These are phyloP conservation scores for Salvator merianae DNA, from an alignment of 2,113 vertebrate species.

Conservation along the genomic window DNA sequence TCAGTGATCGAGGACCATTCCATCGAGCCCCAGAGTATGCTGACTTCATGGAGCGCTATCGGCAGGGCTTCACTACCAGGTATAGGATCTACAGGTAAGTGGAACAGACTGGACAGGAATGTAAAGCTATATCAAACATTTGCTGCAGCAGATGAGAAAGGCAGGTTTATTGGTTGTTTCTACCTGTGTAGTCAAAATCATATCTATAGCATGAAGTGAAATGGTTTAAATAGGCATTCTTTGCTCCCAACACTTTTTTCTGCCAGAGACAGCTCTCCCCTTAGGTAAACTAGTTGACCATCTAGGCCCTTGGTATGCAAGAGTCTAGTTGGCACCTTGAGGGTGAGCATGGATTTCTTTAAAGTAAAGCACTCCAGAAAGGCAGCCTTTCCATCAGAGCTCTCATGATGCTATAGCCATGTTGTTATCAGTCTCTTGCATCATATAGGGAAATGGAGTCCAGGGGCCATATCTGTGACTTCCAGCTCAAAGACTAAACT, in stretches of 20 bases:
- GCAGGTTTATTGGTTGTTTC: background rate
- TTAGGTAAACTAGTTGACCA: too few species aligned
- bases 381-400: too few species aligned
- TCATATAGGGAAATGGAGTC: too few species aligned
- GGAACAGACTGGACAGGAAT: slow-evolving; percentile 11
- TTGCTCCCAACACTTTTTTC: background rate
- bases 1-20: slow-evolving; percentile 95
- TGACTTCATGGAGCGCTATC: slow-evolving; percentile 93
- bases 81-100: slow-evolving; percentile 97
- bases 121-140: accelerated
- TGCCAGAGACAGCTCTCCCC: too few species aligned
- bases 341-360: too few species aligned
- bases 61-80: slow-evolving; percentile 96
- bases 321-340: too few species aligned
- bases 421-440: too few species aligned
- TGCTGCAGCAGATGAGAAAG: background rate
- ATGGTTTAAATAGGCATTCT: background rate
- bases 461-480: too few species aligned
- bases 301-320: too few species aligned
- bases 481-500: background rate
- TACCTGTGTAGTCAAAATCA: too few species aligned
- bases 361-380: too few species aligned
- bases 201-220: background rate
- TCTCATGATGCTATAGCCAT: too few species aligned
- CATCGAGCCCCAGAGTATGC: slow-evolving; percentile 92